These are phyloP conservation scores for Acanthosepion lycidas DNA, from an alignment of 2,888 invertebrate genomes.

Conservation along the genomic window DNA sequence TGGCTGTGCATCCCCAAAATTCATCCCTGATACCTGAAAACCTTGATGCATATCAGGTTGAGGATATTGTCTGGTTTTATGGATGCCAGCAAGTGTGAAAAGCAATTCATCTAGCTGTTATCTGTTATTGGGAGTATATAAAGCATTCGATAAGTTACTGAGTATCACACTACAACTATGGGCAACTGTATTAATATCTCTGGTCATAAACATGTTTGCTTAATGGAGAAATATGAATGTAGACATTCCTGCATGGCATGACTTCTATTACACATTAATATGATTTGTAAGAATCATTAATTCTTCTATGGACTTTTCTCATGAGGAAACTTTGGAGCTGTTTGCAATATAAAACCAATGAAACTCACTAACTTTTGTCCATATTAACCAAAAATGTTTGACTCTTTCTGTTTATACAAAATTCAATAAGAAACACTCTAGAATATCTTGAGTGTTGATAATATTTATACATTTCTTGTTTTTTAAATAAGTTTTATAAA, in stretches of 20 bases:
- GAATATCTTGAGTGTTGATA: background rate
- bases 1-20: background rate
- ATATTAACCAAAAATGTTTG: background rate
- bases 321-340: background rate
- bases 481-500: too few species aligned
- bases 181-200: background rate
- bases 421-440: background rate
- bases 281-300: background rate
- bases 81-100: background rate
- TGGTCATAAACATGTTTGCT: background rate
- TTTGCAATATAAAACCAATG: background rate
- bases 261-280: constrained; percentile 23
- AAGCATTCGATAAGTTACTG: background rate
- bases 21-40: background rate
- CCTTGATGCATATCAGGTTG: background rate
- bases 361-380: background rate
- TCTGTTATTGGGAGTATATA: background rate
- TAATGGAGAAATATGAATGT: background rate
- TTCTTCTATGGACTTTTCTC: background rate
- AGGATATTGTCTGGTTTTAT: background rate
- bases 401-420: background rate
- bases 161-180: background rate
- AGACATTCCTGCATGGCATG: background rate
- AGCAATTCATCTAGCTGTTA: background rate
- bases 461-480: too few species aligned